These are phyloP conservation scores for Hippoglossus hippoglossus DNA, from an alignment of 2,797 vertebrate genomes.

Conservation along the genomic window DNA sequence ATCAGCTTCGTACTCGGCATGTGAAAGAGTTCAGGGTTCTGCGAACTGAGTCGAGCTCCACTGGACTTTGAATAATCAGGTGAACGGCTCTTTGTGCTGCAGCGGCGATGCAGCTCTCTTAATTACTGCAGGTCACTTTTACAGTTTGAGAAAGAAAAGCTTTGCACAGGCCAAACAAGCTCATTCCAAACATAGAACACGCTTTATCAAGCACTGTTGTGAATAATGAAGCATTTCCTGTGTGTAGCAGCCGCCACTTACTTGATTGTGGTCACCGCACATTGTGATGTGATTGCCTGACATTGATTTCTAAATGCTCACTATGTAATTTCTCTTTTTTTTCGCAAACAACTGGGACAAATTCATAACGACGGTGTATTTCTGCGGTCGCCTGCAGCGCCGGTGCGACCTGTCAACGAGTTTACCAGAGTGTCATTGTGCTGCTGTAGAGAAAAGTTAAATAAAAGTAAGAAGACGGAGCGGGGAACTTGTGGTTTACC, in stretches of 20 bases:
- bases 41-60: too few relatives aligned
- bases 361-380: not conserved
- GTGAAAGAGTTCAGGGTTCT: too few relatives aligned
- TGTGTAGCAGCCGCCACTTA: constrained; percentile 18
- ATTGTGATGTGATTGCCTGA: constrained; percentile 17
- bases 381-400: constrained; percentile 7
- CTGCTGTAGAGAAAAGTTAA: constrained; percentile 50
- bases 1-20: too few relatives aligned
- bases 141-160: too few relatives aligned
- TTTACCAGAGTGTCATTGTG: constrained; percentile 8
- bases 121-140: too few relatives aligned
- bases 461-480: constrained; percentile 51
- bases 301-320: constrained; percentile 17
- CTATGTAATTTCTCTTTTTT: not conserved
- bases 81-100: too few relatives aligned
- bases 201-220: not conserved
- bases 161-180: too few relatives aligned
- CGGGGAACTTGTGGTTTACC: constrained; percentile 43
- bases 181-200: too few relatives aligned
- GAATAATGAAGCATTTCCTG: constrained; percentile 44
- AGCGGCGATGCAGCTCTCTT: too few relatives aligned
- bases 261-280: constrained; percentile 6
- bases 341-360: not conserved
- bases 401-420: not conserved
- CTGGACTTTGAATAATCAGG: too few relatives aligned